Evolutionary conservation across 2,797 vertebrate species (phyloP).

Genomic region (Danio tinwini): DNA sequence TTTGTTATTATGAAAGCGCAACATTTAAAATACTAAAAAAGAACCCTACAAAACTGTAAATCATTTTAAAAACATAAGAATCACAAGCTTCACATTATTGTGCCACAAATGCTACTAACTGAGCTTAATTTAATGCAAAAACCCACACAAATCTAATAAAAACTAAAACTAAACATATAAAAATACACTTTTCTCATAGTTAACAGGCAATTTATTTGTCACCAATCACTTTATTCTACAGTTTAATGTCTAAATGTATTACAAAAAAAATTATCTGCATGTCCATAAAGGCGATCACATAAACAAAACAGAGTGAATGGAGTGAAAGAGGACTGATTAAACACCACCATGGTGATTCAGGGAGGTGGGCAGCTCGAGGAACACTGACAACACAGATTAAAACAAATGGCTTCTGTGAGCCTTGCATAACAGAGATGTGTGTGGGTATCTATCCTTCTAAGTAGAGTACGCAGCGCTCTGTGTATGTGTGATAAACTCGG

Average conservation of each 20-base stretch:
- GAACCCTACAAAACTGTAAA: no score
- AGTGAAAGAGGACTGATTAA: conserved; percentile 25
- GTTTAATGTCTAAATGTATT: background rate
- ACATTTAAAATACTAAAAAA: no score
- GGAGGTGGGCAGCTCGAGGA: conserved; percentile 43
- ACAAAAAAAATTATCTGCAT: background rate
- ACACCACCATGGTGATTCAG: conserved; percentile 41
- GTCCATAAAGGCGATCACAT: conserved; percentile 19
- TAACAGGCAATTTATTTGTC: background rate
- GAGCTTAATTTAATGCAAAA: no score
- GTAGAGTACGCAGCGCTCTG: conserved; percentile 2
- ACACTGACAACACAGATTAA: conserved; percentile 47
- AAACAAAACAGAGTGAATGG: conserved; percentile 27
- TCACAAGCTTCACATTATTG: no score
- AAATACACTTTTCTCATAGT: background rate
- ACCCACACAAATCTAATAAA: no score
- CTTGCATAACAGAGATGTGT: conserved; percentile 49
- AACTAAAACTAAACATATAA: no score
- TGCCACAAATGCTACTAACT: no score
- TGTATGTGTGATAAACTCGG: conserved; percentile 3
- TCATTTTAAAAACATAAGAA: no score
- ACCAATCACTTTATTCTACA: background rate
- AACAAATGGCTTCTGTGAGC: conserved; percentile 33
- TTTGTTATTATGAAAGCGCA: no score
- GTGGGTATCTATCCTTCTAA: conserved; percentile 40